Evolutionary conservation across 2,113 vertebrate species (phyloP).

Genomic region (Hypanus sabinus): DNA sequence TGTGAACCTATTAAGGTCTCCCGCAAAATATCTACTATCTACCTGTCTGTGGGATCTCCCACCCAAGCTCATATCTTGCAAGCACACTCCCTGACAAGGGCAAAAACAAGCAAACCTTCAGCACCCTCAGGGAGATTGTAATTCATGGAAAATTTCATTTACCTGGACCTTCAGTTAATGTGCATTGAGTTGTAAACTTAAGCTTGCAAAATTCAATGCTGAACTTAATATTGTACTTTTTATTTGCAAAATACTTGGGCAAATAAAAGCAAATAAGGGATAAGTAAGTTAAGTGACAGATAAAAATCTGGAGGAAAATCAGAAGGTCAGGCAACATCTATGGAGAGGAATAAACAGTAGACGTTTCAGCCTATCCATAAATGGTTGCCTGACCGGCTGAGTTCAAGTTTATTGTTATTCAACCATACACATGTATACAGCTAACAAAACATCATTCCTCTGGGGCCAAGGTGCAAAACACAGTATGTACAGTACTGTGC

Average conservation of each 20-base stretch:
- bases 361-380: no score
- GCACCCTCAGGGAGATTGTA: background rate
- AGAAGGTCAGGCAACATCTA: no score
- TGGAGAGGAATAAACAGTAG: no score
- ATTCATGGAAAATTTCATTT: background rate
- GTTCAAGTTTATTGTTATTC: no score
- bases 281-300: background rate
- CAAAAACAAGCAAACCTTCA: background rate
- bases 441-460: no score
- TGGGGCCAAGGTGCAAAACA: no score
- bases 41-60: background rate
- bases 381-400: no score
- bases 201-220: background rate
- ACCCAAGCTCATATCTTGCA: background rate
- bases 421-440: no score
- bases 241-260: background rate
- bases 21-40: background rate
- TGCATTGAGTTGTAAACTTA: background rate
- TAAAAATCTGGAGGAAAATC: no score
- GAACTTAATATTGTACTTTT: background rate
- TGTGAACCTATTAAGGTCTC: background rate
- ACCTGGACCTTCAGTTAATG: background rate
- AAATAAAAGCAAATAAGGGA: background rate
- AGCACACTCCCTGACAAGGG: background rate
- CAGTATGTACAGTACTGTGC: no score